These are phyloP conservation scores for Ranitomeya imitator DNA, from an alignment of 2,113 vertebrate genomes.

Conservation along the genomic window DNA sequence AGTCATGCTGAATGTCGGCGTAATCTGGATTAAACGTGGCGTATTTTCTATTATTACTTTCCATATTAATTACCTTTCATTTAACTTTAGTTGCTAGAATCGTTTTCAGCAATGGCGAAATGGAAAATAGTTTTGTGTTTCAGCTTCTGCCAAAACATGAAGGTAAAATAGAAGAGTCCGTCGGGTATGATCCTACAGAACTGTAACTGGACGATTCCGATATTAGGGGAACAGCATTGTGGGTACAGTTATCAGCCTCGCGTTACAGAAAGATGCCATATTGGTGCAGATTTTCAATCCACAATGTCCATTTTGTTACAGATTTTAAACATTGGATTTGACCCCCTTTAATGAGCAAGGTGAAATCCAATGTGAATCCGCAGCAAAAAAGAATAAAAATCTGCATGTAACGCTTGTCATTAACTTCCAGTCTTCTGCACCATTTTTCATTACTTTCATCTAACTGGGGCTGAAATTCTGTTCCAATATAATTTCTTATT, in stretches of 20 bases:
- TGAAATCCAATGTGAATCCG: too few relatives aligned
- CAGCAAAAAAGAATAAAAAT: too few relatives aligned
- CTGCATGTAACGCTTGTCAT: too few relatives aligned
- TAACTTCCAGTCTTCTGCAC: background rate
- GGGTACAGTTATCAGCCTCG: too few relatives aligned
- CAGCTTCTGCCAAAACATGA: background rate
- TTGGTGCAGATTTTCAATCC: too few relatives aligned
- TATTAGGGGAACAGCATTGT: too few relatives aligned
- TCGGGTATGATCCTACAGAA: too few relatives aligned
- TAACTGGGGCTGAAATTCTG: background rate
- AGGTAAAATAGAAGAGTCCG: background rate
- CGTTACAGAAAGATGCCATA: too few relatives aligned
- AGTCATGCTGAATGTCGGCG: background rate
- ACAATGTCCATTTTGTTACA: too few relatives aligned
- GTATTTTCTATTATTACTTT: background rate
- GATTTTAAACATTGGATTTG: too few relatives aligned
- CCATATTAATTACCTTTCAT: background rate
- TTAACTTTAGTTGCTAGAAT: background rate
- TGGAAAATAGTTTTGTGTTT: background rate
- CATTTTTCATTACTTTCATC: background rate
- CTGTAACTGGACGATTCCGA: too few relatives aligned
- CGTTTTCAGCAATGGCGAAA: background rate
- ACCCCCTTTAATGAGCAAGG: too few relatives aligned
- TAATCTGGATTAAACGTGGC: background rate
- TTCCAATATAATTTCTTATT: background rate